A percentile compares a stretch with the other conserved stretches of the same genome.
phyloP scores from a whole-genome alignment of 2,888 invertebrate species.

The Hymenopus coronatus region DNA sequence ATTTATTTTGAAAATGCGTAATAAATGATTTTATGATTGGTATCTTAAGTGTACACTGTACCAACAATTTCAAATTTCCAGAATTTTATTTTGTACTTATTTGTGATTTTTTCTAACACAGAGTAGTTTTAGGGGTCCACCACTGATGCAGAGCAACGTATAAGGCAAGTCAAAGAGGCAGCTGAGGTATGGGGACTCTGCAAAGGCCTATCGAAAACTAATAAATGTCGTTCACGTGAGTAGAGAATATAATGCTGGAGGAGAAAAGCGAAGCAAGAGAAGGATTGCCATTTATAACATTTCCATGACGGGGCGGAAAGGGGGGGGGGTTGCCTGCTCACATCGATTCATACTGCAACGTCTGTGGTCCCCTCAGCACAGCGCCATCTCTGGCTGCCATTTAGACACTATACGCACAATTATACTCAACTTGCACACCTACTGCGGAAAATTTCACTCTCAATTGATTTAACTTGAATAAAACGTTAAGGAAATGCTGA shows the following conservation, averaged over 20 bases:
- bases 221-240: slow-evolving; percentile 13
- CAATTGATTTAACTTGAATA: too few relatives aligned
- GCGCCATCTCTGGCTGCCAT: background rate
- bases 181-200: background rate
- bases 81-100: too few relatives aligned
- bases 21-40: too few relatives aligned
- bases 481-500: too few relatives aligned
- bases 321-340: background rate
- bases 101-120: too few relatives aligned
- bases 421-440: background rate
- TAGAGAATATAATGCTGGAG: background rate
- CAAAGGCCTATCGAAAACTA: slow-evolving; percentile 11
- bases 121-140: background rate
- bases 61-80: too few relatives aligned
- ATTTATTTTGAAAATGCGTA: too few relatives aligned
- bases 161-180: background rate
- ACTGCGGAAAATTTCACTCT: too few relatives aligned
- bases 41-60: too few relatives aligned
- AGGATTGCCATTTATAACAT: slow-evolving; percentile 4
- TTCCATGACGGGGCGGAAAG: background rate
- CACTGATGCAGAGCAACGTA: background rate
- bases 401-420: background rate
- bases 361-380: background rate
- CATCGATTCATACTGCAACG: background rate
- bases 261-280: background rate